Percentiles rank a stretch among this genome's conserved stretches.
Conservation (phyloP, 2,888 invertebrate genomes). For the Callimorpha dominula region DNA sequence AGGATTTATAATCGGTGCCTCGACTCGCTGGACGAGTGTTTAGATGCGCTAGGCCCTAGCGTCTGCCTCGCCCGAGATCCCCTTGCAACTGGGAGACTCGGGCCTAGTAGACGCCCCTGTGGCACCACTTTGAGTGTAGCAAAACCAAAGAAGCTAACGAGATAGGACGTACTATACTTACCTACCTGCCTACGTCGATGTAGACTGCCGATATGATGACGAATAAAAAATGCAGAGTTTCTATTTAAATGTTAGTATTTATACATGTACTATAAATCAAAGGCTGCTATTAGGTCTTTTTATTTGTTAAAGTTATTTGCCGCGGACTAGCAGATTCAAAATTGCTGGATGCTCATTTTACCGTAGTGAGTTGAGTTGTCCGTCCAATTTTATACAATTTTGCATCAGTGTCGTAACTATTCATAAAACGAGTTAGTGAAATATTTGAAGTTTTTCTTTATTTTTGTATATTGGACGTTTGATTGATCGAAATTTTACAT, state of each 20-base stretch:
- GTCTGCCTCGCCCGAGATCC: slow-evolving; percentile 29
- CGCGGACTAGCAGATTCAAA: slow-evolving; percentile 57
- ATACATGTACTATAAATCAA: slow-evolving; percentile 64
- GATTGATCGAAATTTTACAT: slow-evolving; percentile 4
- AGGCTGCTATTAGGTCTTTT: slow-evolving; percentile 76
- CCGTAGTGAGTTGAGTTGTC: slow-evolving; percentile 85
- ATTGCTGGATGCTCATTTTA: slow-evolving; percentile 84
- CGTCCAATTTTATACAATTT: slow-evolving; percentile 85
- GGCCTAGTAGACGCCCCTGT: slow-evolving; percentile 38
- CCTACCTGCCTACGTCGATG: slow-evolving; percentile 32
- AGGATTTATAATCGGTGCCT: slow-evolving; percentile 23
- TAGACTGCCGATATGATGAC: slow-evolving; percentile 65
- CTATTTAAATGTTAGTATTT: slow-evolving; percentile 73
- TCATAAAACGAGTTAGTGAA: slow-evolving; percentile 58
- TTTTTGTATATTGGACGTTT: slow-evolving; percentile 20
- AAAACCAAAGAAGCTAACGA: slow-evolving; percentile 74
- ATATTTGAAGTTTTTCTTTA: slow-evolving; percentile 49
- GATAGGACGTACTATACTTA: slow-evolving; percentile 42
- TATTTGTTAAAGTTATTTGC: slow-evolving; percentile 59
- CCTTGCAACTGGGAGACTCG: slow-evolving; percentile 9
- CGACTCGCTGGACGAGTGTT: slow-evolving; percentile 39
- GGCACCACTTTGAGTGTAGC: slow-evolving; percentile 51
- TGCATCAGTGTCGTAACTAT: slow-evolving; percentile 68
- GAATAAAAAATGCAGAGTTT: slow-evolving; percentile 66
- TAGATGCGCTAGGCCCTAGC: slow-evolving; percentile 60